Conservation (phyloP, 2,888 invertebrate genomes). For the Chydorus sphaericus region DNA sequence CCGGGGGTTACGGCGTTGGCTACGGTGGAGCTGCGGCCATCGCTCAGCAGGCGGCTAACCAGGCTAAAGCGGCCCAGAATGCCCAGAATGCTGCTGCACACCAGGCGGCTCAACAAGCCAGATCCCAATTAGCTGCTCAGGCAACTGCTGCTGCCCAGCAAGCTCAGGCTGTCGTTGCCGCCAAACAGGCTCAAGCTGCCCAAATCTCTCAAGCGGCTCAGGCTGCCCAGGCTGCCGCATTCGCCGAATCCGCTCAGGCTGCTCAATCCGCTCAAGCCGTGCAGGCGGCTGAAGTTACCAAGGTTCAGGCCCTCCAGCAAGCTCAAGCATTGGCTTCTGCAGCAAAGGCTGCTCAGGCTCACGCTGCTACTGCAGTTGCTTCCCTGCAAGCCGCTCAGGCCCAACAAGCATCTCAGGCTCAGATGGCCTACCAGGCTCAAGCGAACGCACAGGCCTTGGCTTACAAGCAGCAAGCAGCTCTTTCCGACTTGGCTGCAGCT, state of each 20-base stretch:
- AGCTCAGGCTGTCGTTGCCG: conserved; percentile 18
- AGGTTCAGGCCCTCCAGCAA: conserved; percentile 21
- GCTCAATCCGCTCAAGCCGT: conserved; percentile 15
- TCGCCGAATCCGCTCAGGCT: conserved; percentile 14
- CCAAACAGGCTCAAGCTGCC: conserved; percentile 18
- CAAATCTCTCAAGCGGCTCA: conserved; percentile 20
- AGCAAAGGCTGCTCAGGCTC: conserved; percentile 20
- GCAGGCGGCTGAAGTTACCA: conserved; percentile 21
- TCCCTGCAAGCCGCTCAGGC: conserved; percentile 20
- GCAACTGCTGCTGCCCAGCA: conserved; percentile 18
- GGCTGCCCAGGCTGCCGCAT: conserved; percentile 17
- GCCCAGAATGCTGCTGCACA: conserved; percentile 13
- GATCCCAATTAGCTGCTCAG: conserved; percentile 16
- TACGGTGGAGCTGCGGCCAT: conserved; percentile 17
- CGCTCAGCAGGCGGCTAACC: conserved; percentile 18
- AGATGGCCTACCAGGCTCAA: conserved; percentile 23
- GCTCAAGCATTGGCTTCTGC: conserved; percentile 20
- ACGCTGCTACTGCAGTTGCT: conserved; percentile 21
- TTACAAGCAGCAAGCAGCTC: conserved; percentile 21
- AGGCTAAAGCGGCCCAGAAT: conserved; percentile 14
- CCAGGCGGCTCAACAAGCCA: conserved; percentile 18
- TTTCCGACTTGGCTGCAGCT: conserved; percentile 21
- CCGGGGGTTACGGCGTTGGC: conserved; percentile 13
- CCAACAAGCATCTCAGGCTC: conserved; percentile 21
- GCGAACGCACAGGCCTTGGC: conserved; percentile 22